A percentile compares a stretch with the other conserved stretches of the same genome.
phyloP scores from a whole-genome alignment of 2,888 invertebrate species.

The Synanthedon vespiformis region DNA sequence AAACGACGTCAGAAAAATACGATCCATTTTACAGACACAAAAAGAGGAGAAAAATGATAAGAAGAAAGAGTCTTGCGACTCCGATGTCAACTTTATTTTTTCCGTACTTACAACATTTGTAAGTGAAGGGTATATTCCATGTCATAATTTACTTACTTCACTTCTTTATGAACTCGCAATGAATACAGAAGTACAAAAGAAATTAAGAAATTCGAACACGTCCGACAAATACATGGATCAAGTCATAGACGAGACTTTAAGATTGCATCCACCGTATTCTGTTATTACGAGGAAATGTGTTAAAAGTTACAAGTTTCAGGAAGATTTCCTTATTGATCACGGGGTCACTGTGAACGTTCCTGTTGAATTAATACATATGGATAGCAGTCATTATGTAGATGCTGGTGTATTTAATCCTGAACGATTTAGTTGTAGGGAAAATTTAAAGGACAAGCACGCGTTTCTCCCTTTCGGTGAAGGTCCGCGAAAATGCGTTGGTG shows the following conservation, averaged over 20 bases:
- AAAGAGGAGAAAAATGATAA: conserved; percentile 29
- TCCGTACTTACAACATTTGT: conserved; percentile 40
- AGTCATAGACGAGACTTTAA: conserved; percentile 48
- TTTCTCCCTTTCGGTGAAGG: conserved; percentile 58
- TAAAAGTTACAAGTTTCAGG: conserved; percentile 42
- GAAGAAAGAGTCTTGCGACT: conserved; percentile 11
- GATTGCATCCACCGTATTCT: conserved; percentile 52
- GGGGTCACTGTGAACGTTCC: conserved; percentile 48
- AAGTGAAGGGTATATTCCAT: conserved; percentile 53
- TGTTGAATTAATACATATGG: conserved; percentile 44
- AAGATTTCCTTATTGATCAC: conserved; percentile 42
- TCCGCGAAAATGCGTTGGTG: conserved; percentile 57
- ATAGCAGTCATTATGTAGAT: conserved; percentile 38
- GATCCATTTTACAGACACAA: conserved; percentile 29
- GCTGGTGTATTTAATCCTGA: conserved; percentile 43
- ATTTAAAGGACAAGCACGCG: conserved; percentile 23
- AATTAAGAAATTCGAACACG: conserved; percentile 25
- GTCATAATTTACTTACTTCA: conserved; percentile 38
- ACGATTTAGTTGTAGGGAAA: conserved; percentile 37
- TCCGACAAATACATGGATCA: conserved; percentile 38
- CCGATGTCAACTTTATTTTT: conserved; percentile 37
- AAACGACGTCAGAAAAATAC: conserved; percentile 29
- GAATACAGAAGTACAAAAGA: conserved; percentile 34
- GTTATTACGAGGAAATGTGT: conserved; percentile 47
- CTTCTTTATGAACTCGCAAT: conserved; percentile 45